phyloP scores from a whole-genome alignment of 2,113 vertebrate species.

The Syngnathus scovelli region DNA sequence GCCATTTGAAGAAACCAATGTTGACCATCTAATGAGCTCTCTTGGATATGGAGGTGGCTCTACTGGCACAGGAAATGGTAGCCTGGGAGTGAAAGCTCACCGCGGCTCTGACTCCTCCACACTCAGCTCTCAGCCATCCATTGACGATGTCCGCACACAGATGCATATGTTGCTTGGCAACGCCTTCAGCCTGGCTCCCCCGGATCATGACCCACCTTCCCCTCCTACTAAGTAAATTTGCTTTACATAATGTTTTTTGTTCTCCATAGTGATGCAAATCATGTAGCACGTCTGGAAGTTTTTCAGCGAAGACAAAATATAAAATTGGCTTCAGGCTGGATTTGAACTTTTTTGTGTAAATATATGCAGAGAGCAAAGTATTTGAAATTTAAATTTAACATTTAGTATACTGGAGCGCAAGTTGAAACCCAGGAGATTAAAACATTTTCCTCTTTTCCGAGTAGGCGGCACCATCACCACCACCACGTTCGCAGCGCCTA shows the following conservation, averaged over 20 bases:
- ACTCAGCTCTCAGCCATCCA: conserved; percentile 96
- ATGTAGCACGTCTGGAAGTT: conserved; percentile 25
- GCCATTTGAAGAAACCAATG: conserved; percentile 90
- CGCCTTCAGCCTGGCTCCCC: conserved; percentile 91
- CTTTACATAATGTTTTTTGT: not conserved
- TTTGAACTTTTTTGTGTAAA: conserved; percentile 15
- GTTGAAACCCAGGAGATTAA: not conserved
- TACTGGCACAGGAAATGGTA: conserved; percentile 56
- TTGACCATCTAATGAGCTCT: conserved; percentile 82
- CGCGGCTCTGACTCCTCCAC: conserved; percentile 96
- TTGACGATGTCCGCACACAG: conserved; percentile 94
- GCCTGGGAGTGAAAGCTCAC: conserved; percentile 83
- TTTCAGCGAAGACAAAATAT: conserved; percentile 11
- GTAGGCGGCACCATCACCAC: conserved; percentile 59
- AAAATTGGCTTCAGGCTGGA: not conserved
- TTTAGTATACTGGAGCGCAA: not conserved
- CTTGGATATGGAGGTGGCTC: conserved; percentile 75
- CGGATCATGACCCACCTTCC: conserved; percentile 74
- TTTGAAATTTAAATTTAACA: conserved; percentile 11
- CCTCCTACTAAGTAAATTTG: conserved; percentile 60
- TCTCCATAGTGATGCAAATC: conserved; percentile 6
- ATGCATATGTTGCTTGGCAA: conserved; percentile 98
- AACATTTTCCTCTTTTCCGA: conserved; percentile 43
- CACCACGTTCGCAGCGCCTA: conserved; percentile 74
- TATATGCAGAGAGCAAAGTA: conserved; percentile 2